A percentile compares a stretch with the other conserved stretches of the same genome.
Conservation (phyloP, 2,113 vertebrate genomes). For the Phasianus colchicus region DNA sequence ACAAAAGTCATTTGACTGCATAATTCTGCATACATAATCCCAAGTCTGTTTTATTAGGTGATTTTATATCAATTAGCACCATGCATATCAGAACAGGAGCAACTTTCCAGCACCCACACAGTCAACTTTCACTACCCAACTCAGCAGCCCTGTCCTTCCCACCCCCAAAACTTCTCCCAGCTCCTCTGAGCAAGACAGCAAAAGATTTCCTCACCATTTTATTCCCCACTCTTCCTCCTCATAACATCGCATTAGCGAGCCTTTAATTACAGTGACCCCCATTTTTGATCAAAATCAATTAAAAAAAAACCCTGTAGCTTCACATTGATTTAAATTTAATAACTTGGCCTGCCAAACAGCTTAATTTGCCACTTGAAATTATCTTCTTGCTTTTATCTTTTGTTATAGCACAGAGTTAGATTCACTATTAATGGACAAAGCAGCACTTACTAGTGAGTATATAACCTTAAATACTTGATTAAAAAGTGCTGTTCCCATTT, state of each 20-base stretch:
- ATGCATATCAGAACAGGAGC: background rate
- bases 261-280: background rate
- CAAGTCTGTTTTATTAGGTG: background rate
- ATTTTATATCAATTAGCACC: background rate
- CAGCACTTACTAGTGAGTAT: conserved; percentile 72
- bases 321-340: conserved; percentile 11
- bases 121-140: accelerated
- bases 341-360: background rate
- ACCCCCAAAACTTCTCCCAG: background rate
- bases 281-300: background rate
- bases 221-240: background rate
- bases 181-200: background rate
- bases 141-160: background rate
- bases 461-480: conserved; percentile 73
- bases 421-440: conserved; percentile 70
- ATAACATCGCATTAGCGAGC: background rate
- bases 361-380: conserved; percentile 48
- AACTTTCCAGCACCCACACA: background rate
- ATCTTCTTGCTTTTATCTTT: conserved; percentile 20
- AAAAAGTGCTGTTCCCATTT: conserved; percentile 77
- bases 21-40: background rate
- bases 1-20: background rate
- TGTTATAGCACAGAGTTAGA: background rate
- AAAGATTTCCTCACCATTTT: background rate
- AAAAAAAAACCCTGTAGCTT: background rate